A percentile compares a stretch with the other conserved stretches of the same genome.
Evolutionary conservation across 2,797 vertebrate genomes (phyloP).

Genomic region (Notamacropus eugenii): DNA sequence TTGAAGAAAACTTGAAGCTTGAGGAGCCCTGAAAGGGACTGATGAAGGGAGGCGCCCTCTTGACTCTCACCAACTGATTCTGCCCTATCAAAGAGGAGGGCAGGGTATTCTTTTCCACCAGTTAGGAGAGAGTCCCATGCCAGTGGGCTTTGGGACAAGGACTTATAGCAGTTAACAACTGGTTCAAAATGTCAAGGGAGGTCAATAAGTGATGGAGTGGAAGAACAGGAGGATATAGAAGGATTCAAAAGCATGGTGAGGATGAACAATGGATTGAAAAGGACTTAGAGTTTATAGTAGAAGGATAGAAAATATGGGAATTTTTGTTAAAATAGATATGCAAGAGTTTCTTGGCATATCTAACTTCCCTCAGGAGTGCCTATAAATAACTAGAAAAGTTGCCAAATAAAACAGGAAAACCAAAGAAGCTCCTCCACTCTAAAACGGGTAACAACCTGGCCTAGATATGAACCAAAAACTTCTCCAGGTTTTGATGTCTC

Average conservation of each 20-base stretch:
- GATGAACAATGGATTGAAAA: neutral
- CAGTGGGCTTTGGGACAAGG: neutral
- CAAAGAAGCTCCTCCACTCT: neutral
- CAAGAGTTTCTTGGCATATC: neutral
- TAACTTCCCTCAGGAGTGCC: neutral
- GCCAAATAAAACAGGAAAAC: neutral
- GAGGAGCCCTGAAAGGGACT: neutral
- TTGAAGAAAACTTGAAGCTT: neutral
- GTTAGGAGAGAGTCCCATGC: neutral
- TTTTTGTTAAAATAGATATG: neutral
- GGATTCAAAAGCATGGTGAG: neutral
- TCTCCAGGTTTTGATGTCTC: neutral
- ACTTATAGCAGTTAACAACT: neutral
- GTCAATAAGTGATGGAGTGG: neutral
- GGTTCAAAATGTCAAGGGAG: neutral
- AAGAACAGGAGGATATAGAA: neutral
- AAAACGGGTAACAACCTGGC: neutral
- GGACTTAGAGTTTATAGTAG: neutral
- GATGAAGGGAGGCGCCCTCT: neutral
- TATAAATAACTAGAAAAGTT: neutral
- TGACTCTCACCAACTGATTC: neutral
- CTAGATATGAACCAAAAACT: neutral
- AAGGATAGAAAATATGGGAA: neutral
- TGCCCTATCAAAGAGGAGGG: neutral
- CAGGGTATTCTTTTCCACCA: neutral